Conservation (phyloP, 2,888 invertebrate species). For the Andrena bicolor region DNA sequence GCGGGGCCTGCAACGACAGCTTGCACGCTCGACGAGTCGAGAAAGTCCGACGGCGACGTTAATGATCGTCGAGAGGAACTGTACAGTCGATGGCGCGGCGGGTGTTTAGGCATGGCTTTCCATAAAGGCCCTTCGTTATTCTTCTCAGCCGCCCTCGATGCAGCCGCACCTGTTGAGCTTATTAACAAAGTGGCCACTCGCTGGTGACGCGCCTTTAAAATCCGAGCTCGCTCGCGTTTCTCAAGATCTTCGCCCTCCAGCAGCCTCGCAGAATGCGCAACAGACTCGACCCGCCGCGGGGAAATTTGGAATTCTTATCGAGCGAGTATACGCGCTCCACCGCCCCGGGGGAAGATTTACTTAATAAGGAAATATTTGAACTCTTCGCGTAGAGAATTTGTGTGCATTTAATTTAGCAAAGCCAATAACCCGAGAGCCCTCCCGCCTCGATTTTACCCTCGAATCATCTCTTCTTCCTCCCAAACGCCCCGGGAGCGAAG, state of each 20-base stretch:
- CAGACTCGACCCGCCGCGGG: not conserved
- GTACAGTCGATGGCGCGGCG: too few relatives aligned
- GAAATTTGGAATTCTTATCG: not conserved
- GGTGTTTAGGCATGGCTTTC: not conserved
- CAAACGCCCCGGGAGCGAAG: too few relatives aligned
- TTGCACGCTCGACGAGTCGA: not conserved
- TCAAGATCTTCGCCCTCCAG: not conserved
- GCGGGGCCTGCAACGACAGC: not conserved
- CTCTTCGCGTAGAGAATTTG: not conserved
- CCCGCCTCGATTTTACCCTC: too few relatives aligned
- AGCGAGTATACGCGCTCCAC: not conserved
- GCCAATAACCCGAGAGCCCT: not conserved
- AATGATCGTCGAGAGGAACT: not conserved
- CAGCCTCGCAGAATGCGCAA: not conserved
- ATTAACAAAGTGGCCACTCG: conserved; percentile 63
- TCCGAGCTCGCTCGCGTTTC: not conserved
- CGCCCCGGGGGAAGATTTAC: not conserved
- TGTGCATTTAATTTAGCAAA: conserved; percentile 14
- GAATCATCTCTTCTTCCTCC: too few relatives aligned
- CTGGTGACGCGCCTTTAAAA: conserved; percentile 33
- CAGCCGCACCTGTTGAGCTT: conserved; percentile 70
- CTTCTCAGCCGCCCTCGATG: not conserved
- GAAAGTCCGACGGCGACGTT: not conserved
- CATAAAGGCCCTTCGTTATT: conserved; percentile 3
- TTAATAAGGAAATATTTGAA: conserved; percentile 18